A percentile compares a stretch with the other conserved stretches of the same genome.
phyloP scores from a whole-genome alignment of 1,140 invertebrate species.

The Alviniconcha marisindica region DNA sequence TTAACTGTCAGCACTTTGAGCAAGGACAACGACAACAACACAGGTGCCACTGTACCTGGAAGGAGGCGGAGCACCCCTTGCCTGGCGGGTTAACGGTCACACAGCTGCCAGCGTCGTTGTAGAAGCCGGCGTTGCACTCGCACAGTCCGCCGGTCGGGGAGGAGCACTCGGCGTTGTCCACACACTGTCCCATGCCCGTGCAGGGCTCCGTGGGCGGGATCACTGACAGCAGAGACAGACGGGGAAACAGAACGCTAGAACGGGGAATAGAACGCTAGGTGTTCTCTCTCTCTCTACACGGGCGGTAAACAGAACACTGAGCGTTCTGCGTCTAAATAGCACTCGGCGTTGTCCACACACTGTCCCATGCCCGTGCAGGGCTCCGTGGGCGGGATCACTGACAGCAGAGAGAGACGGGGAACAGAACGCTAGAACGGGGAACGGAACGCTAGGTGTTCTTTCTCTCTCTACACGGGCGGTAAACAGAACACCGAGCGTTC shows the following conservation, averaged over 20 bases:
- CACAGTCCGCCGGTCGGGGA: constrained; percentile 34
- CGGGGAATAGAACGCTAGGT: too few species aligned
- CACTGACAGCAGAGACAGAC: constrained; percentile 5
- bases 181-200: constrained; percentile 43
- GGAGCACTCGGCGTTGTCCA: constrained; percentile 45
- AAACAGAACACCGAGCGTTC: too few species aligned
- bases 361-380: constrained; percentile 37
- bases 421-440: too few species aligned
- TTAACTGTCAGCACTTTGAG: too few species aligned
- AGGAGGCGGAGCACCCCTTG: constrained; percentile 18
- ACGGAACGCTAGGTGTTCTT: too few species aligned
- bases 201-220: constrained; percentile 38
- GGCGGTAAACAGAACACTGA: too few species aligned
- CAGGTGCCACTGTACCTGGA: constrained; percentile 8
- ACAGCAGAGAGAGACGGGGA: not conserved
- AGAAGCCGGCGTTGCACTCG: constrained; percentile 37
- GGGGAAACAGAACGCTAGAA: too few species aligned
- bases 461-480: too few species aligned
- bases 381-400: constrained; percentile 35
- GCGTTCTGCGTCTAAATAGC: too few species aligned
- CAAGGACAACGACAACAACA: not conserved
- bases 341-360: constrained; percentile 45
- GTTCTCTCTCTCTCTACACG: too few species aligned
- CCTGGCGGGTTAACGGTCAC: constrained; percentile 32
- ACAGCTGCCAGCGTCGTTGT: constrained; percentile 27